Percentiles rank a stretch among this genome's conserved stretches.
Conservation (phyloP, 2,797 vertebrate genomes). For the Pangasius macronema region DNA sequence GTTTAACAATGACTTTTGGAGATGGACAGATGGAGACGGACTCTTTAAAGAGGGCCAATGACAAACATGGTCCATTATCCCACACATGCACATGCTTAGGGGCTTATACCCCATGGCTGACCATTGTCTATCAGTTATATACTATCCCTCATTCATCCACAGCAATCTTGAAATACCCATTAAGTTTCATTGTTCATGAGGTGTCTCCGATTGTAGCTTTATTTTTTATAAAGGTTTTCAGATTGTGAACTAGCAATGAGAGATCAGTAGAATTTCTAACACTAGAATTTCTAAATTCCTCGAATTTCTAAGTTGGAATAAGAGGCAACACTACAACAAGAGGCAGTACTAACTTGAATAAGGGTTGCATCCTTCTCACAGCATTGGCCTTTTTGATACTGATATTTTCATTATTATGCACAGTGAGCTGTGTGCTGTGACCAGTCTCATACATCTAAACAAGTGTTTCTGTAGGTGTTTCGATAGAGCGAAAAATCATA, state of each 20-base stretch:
- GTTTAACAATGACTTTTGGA: slow-evolving; percentile 25
- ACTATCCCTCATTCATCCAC: not conserved
- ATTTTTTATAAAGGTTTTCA: not conserved
- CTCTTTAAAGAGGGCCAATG: slow-evolving; percentile 18
- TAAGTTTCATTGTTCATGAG: not conserved
- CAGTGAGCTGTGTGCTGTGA: not conserved
- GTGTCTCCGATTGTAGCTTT: not conserved
- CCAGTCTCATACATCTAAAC: not conserved
- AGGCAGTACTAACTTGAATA: not conserved
- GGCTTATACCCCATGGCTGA: not conserved
- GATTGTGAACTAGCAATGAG: not conserved
- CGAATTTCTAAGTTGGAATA: not conserved
- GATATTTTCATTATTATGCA: slow-evolving; percentile 8
- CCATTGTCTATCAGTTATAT: not conserved
- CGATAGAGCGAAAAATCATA: not conserved
- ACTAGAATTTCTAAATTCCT: not conserved
- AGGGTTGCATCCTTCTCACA: slow-evolving; percentile 8
- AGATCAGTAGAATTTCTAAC: not conserved
- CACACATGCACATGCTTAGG: not conserved
- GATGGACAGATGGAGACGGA: too few relatives aligned
- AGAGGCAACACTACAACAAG: not conserved
- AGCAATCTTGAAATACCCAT: not conserved
- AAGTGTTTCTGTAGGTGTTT: slow-evolving; percentile 9
- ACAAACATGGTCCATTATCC: slow-evolving; percentile 12
- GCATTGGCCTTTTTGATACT: not conserved